Conservation (phyloP, 1,140 invertebrate species). For the Laodelphax striatellus region DNA sequence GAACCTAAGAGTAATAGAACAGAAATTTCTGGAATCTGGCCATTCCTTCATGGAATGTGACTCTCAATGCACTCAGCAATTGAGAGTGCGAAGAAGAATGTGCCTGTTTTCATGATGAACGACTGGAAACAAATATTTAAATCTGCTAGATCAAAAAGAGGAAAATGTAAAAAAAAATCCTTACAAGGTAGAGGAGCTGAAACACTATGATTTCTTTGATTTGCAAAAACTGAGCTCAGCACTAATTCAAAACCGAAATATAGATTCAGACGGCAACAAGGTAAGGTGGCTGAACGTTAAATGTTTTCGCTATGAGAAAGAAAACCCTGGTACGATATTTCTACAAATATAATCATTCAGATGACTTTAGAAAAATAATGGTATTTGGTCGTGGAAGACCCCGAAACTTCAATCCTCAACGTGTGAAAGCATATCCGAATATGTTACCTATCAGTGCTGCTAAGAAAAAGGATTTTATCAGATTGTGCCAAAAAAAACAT, state of each 20-base stretch:
- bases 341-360: neutral
- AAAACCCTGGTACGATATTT: neutral
- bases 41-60: neutral
- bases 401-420: neutral
- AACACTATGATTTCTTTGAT: neutral
- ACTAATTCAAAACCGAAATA: neutral
- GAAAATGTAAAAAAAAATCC: neutral
- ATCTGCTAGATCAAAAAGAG: neutral
- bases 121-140: neutral
- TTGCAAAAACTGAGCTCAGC: neutral
- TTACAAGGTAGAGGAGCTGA: neutral
- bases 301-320: neutral
- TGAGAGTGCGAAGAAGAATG: neutral
- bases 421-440: too few relatives aligned
- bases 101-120: neutral
- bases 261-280: neutral
- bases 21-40: neutral
- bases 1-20: constrained; percentile 7
- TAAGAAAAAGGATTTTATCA: neutral
- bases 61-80: neutral
- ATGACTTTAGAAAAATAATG: too few relatives aligned
- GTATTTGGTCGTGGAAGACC: neutral
- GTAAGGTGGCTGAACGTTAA: neutral
- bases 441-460: neutral
- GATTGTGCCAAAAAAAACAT: neutral